These are phyloP conservation scores for Trematocara caparti DNA, from an alignment of 2,797 vertebrate species.

Conservation along the genomic window DNA sequence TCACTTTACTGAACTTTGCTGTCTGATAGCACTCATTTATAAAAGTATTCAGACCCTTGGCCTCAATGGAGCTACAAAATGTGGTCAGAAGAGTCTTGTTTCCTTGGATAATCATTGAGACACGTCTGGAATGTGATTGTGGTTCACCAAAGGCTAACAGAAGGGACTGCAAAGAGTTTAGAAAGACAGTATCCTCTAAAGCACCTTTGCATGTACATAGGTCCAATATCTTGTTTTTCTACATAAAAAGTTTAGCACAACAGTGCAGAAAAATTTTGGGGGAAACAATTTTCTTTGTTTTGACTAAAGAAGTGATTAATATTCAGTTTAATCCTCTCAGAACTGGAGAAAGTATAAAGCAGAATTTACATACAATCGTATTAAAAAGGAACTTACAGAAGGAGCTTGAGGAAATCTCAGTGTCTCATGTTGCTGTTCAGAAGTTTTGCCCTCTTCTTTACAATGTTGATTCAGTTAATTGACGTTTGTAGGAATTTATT, in stretches of 20 bases:
- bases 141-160: neutral
- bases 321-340: neutral
- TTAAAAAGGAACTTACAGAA: neutral
- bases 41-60: neutral
- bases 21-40: neutral
- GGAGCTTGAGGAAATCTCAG: neutral
- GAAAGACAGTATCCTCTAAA: neutral
- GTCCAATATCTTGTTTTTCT: neutral
- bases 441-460: neutral
- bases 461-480: neutral
- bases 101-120: neutral
- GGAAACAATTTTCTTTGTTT: neutral
- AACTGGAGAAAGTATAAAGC: neutral
- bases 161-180: neutral
- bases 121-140: neutral
- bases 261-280: rapidly evolving
- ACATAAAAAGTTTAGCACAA: neutral
- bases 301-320: neutral
- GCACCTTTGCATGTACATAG: neutral
- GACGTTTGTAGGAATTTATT: neutral
- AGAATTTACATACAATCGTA: neutral
- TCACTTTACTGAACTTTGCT: neutral
- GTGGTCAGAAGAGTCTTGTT: neutral
- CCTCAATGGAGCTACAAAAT: neutral
- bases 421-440: neutral